These are phyloP conservation scores for Sapajus apella DNA, from an alignment of 2,113 vertebrate genomes.

Conservation along the genomic window DNA sequence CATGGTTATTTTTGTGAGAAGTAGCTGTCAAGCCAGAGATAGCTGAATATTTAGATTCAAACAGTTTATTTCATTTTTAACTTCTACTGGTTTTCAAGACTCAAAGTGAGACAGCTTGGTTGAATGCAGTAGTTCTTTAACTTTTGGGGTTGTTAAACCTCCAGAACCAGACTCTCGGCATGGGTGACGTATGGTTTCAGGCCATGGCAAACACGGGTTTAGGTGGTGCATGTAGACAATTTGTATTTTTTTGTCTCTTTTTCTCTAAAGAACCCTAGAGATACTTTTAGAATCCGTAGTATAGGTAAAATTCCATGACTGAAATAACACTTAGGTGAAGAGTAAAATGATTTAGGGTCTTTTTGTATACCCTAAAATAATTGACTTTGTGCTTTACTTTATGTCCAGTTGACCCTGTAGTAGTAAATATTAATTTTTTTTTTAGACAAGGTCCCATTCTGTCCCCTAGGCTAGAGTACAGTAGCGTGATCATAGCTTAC, in stretches of 20 bases:
- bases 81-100: background rate
- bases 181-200: background rate
- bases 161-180: background rate
- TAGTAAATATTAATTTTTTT: conserved; percentile 12
- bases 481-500: too few species aligned
- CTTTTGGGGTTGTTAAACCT: background rate
- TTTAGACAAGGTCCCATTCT: too few species aligned
- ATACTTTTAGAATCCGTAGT: background rate
- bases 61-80: background rate
- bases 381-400: background rate
- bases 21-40: background rate
- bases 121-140: background rate
- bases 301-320: background rate
- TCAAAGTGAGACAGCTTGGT: background rate
- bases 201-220: background rate
- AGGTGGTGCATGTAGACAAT: rapidly evolving
- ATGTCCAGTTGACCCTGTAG: background rate
- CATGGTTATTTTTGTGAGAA: background rate
- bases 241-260: background rate
- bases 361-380: background rate
- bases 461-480: too few species aligned
- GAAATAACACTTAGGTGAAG: background rate
- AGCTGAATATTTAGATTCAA: background rate
- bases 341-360: background rate
- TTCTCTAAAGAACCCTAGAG: background rate